These are phyloP conservation scores for Serripes groenlandicus DNA, from an alignment of 2,888 invertebrate species.

Conservation along the genomic window DNA sequence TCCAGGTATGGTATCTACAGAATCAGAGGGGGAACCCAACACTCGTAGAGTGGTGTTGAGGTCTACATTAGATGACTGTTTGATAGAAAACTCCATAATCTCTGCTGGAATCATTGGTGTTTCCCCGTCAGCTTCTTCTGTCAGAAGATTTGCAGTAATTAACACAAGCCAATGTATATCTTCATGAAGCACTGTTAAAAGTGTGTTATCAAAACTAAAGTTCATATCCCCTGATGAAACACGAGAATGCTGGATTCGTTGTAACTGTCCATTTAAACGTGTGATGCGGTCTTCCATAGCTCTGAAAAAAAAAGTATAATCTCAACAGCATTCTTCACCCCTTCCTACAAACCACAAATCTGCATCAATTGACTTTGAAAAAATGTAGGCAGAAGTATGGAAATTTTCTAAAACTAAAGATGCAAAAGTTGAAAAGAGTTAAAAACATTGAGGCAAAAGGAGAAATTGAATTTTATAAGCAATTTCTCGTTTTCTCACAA, in stretches of 20 bases:
- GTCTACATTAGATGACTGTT: slow-evolving; percentile 87
- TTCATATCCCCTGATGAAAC: slow-evolving; percentile 69
- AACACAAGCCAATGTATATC: slow-evolving; percentile 96
- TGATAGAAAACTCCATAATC: slow-evolving; percentile 90
- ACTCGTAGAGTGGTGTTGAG: slow-evolving; percentile 87
- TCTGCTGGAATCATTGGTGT: slow-evolving; percentile 90
- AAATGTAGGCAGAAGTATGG: neutral
- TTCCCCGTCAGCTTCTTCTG: slow-evolving; percentile 91
- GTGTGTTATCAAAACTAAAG: slow-evolving; percentile 79
- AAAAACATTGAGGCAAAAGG: neutral
- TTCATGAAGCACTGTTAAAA: slow-evolving; percentile 92
- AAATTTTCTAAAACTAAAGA: neutral
- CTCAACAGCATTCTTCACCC: too few relatives aligned
- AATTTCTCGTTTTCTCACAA: neutral
- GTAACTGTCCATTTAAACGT: slow-evolving; percentile 88
- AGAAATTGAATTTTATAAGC: neutral
- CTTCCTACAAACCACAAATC: neutral
- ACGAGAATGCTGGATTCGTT: slow-evolving; percentile 83
- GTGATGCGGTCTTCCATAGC: slow-evolving; percentile 90
- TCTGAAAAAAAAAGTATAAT: too few relatives aligned
- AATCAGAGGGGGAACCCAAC: slow-evolving; percentile 87
- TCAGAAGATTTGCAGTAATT: slow-evolving; percentile 90
- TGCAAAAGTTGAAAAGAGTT: neutral
- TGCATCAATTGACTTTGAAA: too few relatives aligned
- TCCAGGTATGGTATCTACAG: slow-evolving; percentile 78